These are phyloP conservation scores for Erethizon dorsatum DNA, from an alignment of 2,797 vertebrate species.

Conservation along the genomic window DNA sequence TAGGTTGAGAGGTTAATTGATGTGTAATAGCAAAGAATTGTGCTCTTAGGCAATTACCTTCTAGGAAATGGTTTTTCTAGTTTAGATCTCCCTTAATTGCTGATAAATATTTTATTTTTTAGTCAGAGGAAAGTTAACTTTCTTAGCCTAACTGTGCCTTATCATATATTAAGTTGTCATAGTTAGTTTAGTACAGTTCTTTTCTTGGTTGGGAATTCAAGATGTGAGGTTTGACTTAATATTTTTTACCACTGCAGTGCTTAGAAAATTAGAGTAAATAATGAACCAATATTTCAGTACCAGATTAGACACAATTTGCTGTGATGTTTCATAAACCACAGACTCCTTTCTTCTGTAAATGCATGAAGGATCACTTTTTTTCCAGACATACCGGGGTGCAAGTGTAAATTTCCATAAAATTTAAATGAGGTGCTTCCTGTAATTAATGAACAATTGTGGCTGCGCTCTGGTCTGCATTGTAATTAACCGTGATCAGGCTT, in stretches of 20 bases:
- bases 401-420: slow-evolving; percentile 95
- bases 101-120: slow-evolving; percentile 61
- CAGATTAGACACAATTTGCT: slow-evolving; percentile 80
- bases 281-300: slow-evolving; percentile 78
- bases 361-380: slow-evolving; percentile 77
- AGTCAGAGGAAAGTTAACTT: slow-evolving; percentile 54
- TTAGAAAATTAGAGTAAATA: slow-evolving; percentile 86
- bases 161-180: slow-evolving; percentile 64
- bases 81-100: slow-evolving; percentile 34
- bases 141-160: slow-evolving; percentile 43
- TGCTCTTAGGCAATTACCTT: not conserved
- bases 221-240: slow-evolving; percentile 64
- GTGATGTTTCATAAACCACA: slow-evolving; percentile 85
- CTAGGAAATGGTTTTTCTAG: slow-evolving; percentile 52
- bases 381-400: slow-evolving; percentile 89
- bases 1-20: not conserved
- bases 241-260: slow-evolving; percentile 67
- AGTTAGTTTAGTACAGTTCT: slow-evolving; percentile 63
- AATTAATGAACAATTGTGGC: slow-evolving; percentile 96
- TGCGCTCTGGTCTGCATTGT: slow-evolving; percentile 93
- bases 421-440: slow-evolving; percentile 96
- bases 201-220: slow-evolving; percentile 78
- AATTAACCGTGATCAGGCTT: slow-evolving; percentile 96
- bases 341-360: slow-evolving; percentile 81
- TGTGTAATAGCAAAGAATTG: not conserved